phyloP scores from a whole-genome alignment of 2,113 vertebrate species.

The Prunella himalayana region DNA sequence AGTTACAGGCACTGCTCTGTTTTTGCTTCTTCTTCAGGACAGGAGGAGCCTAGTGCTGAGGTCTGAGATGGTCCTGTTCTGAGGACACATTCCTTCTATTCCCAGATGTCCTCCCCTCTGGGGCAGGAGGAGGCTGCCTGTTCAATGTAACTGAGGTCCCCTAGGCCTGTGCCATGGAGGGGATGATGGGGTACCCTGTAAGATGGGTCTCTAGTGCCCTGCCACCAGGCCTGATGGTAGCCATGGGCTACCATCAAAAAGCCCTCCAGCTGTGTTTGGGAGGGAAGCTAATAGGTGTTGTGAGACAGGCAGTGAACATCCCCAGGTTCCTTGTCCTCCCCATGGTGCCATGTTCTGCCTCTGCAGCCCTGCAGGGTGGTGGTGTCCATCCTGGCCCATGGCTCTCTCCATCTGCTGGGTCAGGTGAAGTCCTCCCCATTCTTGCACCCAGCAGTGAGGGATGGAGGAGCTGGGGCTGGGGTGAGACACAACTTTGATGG shows the following conservation, averaged over 20 bases:
- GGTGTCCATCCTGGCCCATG: not conserved
- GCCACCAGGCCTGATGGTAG: not conserved
- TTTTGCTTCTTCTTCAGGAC: not conserved
- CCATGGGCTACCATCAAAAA: not conserved
- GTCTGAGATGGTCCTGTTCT: not conserved
- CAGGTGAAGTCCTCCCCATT: not conserved
- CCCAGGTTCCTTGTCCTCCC: not conserved
- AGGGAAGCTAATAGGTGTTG: not conserved
- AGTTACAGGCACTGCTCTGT: not conserved
- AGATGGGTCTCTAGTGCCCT: not conserved
- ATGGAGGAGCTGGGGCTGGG: not conserved
- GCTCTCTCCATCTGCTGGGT: not conserved
- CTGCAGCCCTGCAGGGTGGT: not conserved
- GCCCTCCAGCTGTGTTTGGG: not conserved
- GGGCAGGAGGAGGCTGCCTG: not conserved
- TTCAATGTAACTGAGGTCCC: not conserved
- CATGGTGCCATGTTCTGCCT: not conserved
- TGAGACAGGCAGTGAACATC: not conserved
- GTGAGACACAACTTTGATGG: accelerated
- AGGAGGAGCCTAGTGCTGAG: not conserved
- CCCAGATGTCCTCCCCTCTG: not conserved
- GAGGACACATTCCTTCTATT: not conserved
- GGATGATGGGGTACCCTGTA: not conserved
- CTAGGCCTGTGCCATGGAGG: not conserved
- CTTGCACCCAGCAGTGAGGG: not conserved